Conservation (phyloP, 2,888 invertebrate genomes). For the Phengaris alcon region DNA sequence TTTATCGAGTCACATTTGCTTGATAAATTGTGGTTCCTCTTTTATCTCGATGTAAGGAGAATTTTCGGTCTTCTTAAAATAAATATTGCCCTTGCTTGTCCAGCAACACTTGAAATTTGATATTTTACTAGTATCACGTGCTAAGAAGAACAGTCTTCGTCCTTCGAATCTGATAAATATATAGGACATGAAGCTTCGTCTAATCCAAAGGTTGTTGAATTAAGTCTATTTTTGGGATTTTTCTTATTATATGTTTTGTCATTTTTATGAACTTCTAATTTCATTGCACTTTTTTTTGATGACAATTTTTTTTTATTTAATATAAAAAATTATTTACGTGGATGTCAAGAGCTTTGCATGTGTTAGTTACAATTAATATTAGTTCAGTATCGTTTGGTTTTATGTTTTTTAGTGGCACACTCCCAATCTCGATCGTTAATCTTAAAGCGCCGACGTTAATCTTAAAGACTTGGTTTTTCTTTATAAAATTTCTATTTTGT, state of each 20-base stretch:
- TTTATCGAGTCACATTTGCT: not conserved
- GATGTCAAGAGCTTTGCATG: not conserved
- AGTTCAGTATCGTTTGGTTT: not conserved
- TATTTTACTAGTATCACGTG: slow-evolving; percentile 11
- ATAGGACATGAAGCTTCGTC: not conserved
- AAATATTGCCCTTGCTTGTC: not conserved
- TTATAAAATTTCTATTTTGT: slow-evolving; percentile 11
- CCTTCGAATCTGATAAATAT: not conserved
- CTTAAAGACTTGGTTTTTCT: slow-evolving; percentile 4
- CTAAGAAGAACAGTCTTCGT: not conserved
- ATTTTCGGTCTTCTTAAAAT: slow-evolving; percentile 1
- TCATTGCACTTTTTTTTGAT: not conserved
- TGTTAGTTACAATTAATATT: not conserved
- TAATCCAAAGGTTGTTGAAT: not conserved
- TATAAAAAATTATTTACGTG: too few relatives aligned
- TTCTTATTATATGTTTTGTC: not conserved
- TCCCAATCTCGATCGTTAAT: slow-evolving; percentile 13
- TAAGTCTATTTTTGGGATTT: not conserved
- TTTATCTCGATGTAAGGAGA: not conserved
- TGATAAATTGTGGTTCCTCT: not conserved
- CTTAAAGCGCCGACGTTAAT: too few relatives aligned
- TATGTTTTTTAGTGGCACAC: not conserved
- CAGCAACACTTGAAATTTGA: slow-evolving; percentile 8
- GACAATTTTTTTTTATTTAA: too few relatives aligned
- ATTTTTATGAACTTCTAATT: not conserved